Base-by-base conservation (phyloP, 2,888 invertebrate species). In the Malacosoma neustria region DNA sequence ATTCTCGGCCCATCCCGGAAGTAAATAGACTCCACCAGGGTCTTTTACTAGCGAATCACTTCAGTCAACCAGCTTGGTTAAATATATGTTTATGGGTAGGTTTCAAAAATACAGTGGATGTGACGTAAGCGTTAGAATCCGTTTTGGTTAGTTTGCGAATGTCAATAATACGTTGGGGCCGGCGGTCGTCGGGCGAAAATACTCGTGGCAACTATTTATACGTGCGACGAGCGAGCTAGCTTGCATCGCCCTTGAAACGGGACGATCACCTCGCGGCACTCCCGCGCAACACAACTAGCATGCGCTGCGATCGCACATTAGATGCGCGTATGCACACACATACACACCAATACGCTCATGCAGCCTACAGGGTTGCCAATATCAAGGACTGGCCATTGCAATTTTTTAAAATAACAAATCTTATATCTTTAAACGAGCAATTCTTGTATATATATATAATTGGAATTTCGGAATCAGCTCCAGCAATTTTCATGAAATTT, bases 191-290 rank as follows among this genome's bases (percentile, higher is more conserved):
- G 67, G 65, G 81, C 79, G 74, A 79, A 81, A 84, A 84, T 85
- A 85, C 81, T 82, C 74, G 70, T 22, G 22, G 70, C 72, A 73
- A 77, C 84, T 84, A 84, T 84, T 81, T 79, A 84, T 82, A 82
- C 66, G 60, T 64, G 62, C 63, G 62, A 64, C 68, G 72, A 73
- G 72, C 79, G 74, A 22, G 22, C 79, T 77, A 76, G 79, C 61
- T 72, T 82, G 84, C 84, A 82, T 56, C 76, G 84, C 82, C 84
- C 84, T 85, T 85, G 84, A 85, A 81, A 64, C 72, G 74, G 84
- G 79, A 51, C 84, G 81, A 77, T 85, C 81, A 82, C 84, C 84
- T 71, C 80, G 34, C 69, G 73, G 64, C 73, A 71, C 77, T 57
- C 67, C 53, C 57, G 64, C 75, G 61, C 72, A 60, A 49, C 43